A percentile compares a stretch with the other conserved stretches of the same genome.
Conservation (phyloP, 1,140 invertebrate species). For the Drosophila melanica region DNA sequence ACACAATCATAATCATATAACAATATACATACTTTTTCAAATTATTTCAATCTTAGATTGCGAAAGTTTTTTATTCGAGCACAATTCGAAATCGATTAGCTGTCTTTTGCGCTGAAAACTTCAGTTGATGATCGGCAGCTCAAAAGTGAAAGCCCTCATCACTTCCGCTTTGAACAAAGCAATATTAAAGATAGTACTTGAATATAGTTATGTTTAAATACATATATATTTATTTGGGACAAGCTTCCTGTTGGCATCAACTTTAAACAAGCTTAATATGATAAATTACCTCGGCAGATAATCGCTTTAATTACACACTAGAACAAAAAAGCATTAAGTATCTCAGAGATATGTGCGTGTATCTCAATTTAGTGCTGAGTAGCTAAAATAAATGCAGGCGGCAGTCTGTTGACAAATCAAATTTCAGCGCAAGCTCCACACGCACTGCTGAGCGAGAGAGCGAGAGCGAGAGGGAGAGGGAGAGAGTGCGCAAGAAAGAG, state of each 20-base stretch:
- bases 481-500: neutral
- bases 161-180: constrained; percentile 20
- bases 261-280: constrained; percentile 62
- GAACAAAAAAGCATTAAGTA: constrained; percentile 53
- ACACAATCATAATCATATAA: no score
- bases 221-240: constrained; percentile 46
- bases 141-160: constrained; percentile 18
- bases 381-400: constrained; percentile 39
- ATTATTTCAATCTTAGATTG: neutral
- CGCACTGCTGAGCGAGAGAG: constrained; percentile 5
- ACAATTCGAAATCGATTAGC: constrained; percentile 7
- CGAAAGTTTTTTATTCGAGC: neutral
- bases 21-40: no score
- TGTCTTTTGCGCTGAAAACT: neutral
- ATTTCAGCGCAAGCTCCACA: constrained; percentile 25
- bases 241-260: constrained; percentile 52
- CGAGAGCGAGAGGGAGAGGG: neutral
- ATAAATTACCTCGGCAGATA: constrained; percentile 59
- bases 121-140: constrained; percentile 5
- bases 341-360: constrained; percentile 33
- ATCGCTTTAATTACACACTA: constrained; percentile 68
- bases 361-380: constrained; percentile 36
- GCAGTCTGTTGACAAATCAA: constrained; percentile 53
- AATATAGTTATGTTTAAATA: neutral
- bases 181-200: constrained; percentile 7